phyloP scores from a whole-genome alignment of 2,797 vertebrate species.

The Enteromius treurensis region DNA sequence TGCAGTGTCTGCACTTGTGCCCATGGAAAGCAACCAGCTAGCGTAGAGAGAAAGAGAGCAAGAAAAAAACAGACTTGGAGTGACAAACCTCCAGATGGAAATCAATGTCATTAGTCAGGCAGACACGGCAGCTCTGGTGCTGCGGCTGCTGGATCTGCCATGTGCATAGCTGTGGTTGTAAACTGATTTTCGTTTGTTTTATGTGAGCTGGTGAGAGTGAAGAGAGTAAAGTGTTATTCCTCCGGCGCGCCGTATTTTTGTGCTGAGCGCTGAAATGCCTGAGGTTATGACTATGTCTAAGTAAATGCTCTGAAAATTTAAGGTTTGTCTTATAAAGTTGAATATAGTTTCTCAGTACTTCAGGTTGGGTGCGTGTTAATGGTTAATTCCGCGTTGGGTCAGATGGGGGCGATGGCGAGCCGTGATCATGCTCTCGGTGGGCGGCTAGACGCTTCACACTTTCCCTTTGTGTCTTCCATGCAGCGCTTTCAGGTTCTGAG shows the following conservation, averaged over 20 bases:
- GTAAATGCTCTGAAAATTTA: constrained; percentile 8
- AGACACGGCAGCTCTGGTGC: constrained; percentile 47
- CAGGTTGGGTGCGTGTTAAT: background rate
- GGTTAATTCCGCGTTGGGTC: background rate
- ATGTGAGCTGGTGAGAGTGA: constrained; percentile 21
- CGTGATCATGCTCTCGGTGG: background rate
- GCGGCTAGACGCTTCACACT: constrained; percentile 37
- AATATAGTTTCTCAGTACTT: constrained; percentile 34
- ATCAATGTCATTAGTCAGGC: constrained; percentile 48
- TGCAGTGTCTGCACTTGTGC: constrained; percentile 78
- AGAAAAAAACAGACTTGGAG: constrained; percentile 47
- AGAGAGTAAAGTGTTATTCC: constrained; percentile 29
- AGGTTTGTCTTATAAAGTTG: constrained; percentile 19
- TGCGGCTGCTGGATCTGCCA: constrained; percentile 34
- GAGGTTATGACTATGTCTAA: constrained; percentile 22
- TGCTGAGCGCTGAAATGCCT: constrained; percentile 33
- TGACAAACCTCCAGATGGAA: constrained; percentile 56
- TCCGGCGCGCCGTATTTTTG: background rate
- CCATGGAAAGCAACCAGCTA: constrained; percentile 71
- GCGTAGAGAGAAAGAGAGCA: constrained; percentile 61
- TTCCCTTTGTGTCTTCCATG: constrained; percentile 70
- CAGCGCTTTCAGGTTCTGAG: constrained; percentile 67
- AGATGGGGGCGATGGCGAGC: constrained; percentile 48
- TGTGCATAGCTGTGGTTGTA: constrained; percentile 41
- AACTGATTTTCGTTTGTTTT: constrained; percentile 40